phyloP scores from a whole-genome alignment of 1,140 invertebrate genomes.

The Atta texana region DNA sequence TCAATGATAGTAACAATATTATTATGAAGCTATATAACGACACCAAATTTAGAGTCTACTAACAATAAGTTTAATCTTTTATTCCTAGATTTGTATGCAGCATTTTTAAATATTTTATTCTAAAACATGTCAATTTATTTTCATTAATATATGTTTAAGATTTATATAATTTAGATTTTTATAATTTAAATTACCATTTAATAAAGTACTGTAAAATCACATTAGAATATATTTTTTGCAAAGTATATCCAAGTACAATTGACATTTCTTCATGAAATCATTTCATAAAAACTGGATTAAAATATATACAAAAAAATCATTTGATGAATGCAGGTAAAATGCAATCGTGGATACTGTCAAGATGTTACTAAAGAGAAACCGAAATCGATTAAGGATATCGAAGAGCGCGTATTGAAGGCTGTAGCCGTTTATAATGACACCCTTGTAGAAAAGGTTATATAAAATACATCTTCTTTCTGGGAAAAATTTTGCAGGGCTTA shows the following conservation, averaged over 20 bases:
- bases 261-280: neutral
- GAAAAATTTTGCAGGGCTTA: slow-evolving; percentile 89
- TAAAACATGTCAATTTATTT: neutral
- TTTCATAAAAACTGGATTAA: slow-evolving; percentile 12
- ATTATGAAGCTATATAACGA: too few relatives aligned
- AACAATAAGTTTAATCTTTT: neutral
- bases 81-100: neutral
- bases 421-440: slow-evolving; percentile 93
- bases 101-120: neutral
- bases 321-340: slow-evolving; percentile 69
- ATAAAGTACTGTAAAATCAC: neutral
- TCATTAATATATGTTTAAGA: neutral
- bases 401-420: slow-evolving; percentile 92
- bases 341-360: slow-evolving; percentile 56
- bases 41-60: too few relatives aligned
- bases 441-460: slow-evolving; percentile 90
- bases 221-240: neutral
- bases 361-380: slow-evolving; percentile 54
- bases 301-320: neutral
- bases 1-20: too few relatives aligned
- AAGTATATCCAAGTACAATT: neutral
- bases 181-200: neutral
- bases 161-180: neutral
- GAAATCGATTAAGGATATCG: slow-evolving; percentile 86
- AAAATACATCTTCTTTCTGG: slow-evolving; percentile 75